Evolutionary conservation across 2,888 invertebrate species (phyloP), one percentile per base, ranked within the genome.

Genomic region (Scaptodrosophila latifasciaeformis): DNA sequence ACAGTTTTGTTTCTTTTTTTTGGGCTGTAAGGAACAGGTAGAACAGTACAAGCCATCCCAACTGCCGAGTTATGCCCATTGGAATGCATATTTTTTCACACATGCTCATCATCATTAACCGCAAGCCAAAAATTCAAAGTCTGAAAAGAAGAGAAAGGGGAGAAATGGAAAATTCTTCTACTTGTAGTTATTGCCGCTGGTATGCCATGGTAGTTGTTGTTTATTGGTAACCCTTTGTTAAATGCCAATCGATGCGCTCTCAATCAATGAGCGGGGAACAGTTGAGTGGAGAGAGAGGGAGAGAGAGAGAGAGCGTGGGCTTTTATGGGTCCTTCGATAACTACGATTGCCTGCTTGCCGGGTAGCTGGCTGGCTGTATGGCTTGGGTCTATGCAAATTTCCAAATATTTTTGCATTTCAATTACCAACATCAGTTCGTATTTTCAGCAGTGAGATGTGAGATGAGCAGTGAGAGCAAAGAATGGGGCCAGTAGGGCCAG

Each of bases 381-480:
- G n/a, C 40, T 21, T 18, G 19, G 45, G 49, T 49, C 56, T 56
- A 67, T 66, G 64, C 47, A 66, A 68, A 71, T 66, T 68, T 63
- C 63, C 67, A 75, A 78, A 75, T 79, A 75, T 79, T 75, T 75
- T 75, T 75, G 80, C 80, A 79, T 75, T 79, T 79, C 75, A 76
- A 79, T 69, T 76, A 70, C 67, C 79, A 63, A 61, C 70, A 67
- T 70, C 74, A 65, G 74, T 62, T 34, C 24, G 42, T 24, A 49
- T 31, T 49, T 45, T 49, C 40, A 45, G 6, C 43, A 68, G 57
- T 12, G 54, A 55, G 69, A 59, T 66, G 71, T 71, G 71, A 54
- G 65, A 65, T 60, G 60, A 59, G 43, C 67, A 54, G 54, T 60
- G 61, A 49, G 57, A 58, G 57, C n/a, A 13, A 4, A 12, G 27